phyloP scores from a whole-genome alignment of 1,140 invertebrate genomes.

The Leptoteleia sp. region DNA sequence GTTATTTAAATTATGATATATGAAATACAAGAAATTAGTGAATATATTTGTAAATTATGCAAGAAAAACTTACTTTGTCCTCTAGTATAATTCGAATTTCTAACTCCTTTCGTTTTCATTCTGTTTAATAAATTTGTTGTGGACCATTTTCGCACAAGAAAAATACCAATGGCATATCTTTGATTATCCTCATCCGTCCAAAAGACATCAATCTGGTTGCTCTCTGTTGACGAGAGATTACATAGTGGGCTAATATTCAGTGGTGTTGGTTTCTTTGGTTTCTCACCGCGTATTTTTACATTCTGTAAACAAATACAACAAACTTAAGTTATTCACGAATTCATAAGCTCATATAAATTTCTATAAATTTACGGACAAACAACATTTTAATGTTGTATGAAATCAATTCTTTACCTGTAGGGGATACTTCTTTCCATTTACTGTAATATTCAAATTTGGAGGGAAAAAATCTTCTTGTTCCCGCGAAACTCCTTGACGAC shows the following conservation, averaged over 20 bases:
- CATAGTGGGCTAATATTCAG: slow-evolving; percentile 96
- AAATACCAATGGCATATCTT: slow-evolving; percentile 92
- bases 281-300: slow-evolving; percentile 98
- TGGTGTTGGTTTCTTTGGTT: slow-evolving; percentile 98
- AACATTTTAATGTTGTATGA: too few species aligned
- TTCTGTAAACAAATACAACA: slow-evolving; percentile 85
- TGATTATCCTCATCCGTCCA: slow-evolving; percentile 94
- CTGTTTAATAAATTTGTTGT: slow-evolving; percentile 90
- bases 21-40: too few species aligned
- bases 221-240: slow-evolving; percentile 92
- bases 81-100: slow-evolving; percentile 93
- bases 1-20: too few species aligned
- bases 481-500: slow-evolving; percentile 92
- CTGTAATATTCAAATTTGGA: slow-evolving; percentile 95
- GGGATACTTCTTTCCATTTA: slow-evolving; percentile 95
- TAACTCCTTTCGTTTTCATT: slow-evolving; percentile 92
- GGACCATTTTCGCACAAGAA: slow-evolving; percentile 92
- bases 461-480: slow-evolving; percentile 98
- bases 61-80: slow-evolving; percentile 89
- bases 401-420: slow-evolving; percentile 96
- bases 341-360: too few species aligned
- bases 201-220: slow-evolving; percentile 90
- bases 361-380: too few species aligned
- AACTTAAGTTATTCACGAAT: too few species aligned
- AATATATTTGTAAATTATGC: too few species aligned